These are phyloP conservation scores for Holothuria scabra DNA, from an alignment of 53 echinoderm and acorn worm genomes.

Conservation along the genomic window DNA sequence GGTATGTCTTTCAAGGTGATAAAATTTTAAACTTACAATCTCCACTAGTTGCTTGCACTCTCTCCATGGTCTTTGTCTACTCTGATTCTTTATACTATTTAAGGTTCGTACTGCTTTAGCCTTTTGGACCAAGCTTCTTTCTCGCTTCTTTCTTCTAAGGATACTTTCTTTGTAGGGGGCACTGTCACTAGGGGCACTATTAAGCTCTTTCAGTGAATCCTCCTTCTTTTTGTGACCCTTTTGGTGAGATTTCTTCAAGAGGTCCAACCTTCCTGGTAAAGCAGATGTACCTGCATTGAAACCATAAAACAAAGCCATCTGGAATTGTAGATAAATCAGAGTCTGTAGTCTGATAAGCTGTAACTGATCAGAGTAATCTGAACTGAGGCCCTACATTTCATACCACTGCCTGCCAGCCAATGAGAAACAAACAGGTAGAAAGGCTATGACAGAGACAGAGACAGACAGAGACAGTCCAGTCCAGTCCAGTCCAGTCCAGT, in stretches of 20 bases:
- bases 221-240: constrained; percentile 38
- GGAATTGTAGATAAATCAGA: too few species aligned
- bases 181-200: neutral
- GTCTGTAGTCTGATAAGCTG: too few species aligned
- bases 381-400: too few species aligned
- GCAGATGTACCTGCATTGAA: constrained; percentile 56
- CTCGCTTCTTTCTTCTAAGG: constrained; percentile 33
- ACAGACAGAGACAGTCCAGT: too few species aligned
- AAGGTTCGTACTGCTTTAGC: constrained; percentile 26
- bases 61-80: constrained; percentile 43
- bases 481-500: too few species aligned
- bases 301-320: too few species aligned
- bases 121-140: constrained; percentile 43
- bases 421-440: too few species aligned
- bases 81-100: constrained; percentile 65
- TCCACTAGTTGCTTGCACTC: constrained; percentile 28
- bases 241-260: constrained; percentile 72
- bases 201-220: neutral
- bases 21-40: neutral
- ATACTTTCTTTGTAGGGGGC: neutral
- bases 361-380: too few species aligned
- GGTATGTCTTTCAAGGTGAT: neutral
- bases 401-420: too few species aligned
- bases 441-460: too few species aligned
- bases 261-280: constrained; percentile 78